Conservation (phyloP, 2,888 invertebrate genomes). For the Hydraecia micacea region DNA sequence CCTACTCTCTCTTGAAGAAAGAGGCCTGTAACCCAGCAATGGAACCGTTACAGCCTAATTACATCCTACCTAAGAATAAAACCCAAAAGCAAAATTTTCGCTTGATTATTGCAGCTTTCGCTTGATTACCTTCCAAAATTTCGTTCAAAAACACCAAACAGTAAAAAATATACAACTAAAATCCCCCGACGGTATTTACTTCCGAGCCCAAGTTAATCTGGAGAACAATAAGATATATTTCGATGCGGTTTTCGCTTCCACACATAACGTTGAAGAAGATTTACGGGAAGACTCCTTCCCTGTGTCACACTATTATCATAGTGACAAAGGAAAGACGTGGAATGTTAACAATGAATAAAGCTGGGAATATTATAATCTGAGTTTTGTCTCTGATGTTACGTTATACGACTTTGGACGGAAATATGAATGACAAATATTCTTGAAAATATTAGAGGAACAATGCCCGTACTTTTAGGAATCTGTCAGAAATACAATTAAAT, state of each 20-base stretch:
- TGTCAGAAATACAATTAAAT: background rate
- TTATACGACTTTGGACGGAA: background rate
- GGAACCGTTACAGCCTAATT: background rate
- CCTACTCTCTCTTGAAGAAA: background rate
- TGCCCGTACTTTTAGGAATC: background rate
- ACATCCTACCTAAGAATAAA: background rate
- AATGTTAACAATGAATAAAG: constrained; percentile 55
- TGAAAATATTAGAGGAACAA: background rate
- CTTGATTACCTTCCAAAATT: background rate
- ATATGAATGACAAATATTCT: background rate
- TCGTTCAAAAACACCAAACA: background rate
- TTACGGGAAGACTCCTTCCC: constrained; percentile 54
- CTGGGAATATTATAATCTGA: constrained; percentile 24
- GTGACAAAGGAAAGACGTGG: constrained; percentile 57
- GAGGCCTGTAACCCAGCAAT: background rate
- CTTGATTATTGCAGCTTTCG: background rate
- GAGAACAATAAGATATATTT: constrained; percentile 62
- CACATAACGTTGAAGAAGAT: constrained; percentile 62
- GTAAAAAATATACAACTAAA: constrained; percentile 14
- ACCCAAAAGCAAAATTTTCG: background rate
- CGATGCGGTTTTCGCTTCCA: constrained; percentile 52
- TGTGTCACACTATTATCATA: constrained; percentile 61
- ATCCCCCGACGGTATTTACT: constrained; percentile 25
- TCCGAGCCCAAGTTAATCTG: constrained; percentile 54
- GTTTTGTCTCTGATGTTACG: constrained; percentile 9